Evolutionary conservation across 2,888 invertebrate genomes (phyloP), one percentile per base, ranked within the genome.

Genomic region (Rhagonycha fulva): DNA sequence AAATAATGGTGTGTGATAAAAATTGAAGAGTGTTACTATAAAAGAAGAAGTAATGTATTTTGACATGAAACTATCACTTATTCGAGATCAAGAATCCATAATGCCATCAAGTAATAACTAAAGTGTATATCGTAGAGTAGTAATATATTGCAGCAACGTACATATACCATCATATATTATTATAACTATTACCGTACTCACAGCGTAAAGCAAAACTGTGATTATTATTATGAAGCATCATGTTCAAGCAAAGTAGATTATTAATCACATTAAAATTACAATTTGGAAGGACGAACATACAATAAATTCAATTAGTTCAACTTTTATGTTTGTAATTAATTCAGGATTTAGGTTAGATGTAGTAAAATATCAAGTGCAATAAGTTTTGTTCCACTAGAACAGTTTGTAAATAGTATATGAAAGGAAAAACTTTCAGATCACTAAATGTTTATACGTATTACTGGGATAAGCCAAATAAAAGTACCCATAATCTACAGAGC

Each of bases 401-500:
- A 47, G 47, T 47, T 47, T 47, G 47, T 47, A n/a, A 47, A 47
- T 47, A n/a, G n/a, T n/a, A n/a, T 47, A 47, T 47, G 47, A 47
- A 9, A 47, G 47, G 47, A 47, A 47, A 47, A 47, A 47, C 47
- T 47, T 47, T 47, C 12, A 47, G 47, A 47, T 47, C 47, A 47
- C 47, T 47, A 47, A 47, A 47, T 47, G 26, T 66, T 66, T 66
- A 66, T 66, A 66, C 11, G 62, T 62, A 62, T 73, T 68, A 68
- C 68, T 30, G 62, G 28, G 70, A 70, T 70, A 70, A 74, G 70
- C 24, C 30, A 66, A 74, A 71, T 74, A 71, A 71, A 62, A 47
- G 60, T 67, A 23, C 63, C 63, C 32, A 68, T 71, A 74, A 70
- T 74, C 70, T 74, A 70, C 74, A 74, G 68, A 69, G 70, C 63